Evolutionary conservation across 92 coral and sea anemone species (phyloP).

Genomic region (Palythoa heliodiscus): DNA sequence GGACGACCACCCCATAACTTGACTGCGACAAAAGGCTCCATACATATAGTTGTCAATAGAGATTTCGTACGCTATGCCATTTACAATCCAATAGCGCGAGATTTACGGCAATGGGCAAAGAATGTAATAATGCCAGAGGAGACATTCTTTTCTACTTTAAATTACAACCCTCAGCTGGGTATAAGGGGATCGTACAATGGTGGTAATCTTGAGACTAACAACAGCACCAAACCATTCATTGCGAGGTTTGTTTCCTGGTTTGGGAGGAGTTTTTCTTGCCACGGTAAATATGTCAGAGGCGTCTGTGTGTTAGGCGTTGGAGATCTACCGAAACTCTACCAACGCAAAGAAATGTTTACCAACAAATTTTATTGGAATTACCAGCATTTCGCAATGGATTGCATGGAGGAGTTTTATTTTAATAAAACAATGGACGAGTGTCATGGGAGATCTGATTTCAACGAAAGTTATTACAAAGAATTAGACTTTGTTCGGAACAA

Average conservation of each 20-base stretch:
- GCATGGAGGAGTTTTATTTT: constrained; percentile 31
- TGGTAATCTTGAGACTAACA: constrained; percentile 5
- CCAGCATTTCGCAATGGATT: constrained; percentile 47
- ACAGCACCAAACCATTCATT: neutral
- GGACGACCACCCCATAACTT: constrained; percentile 18
- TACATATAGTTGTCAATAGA: constrained; percentile 54
- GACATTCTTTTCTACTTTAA: constrained; percentile 49
- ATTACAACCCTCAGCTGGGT: constrained; percentile 44
- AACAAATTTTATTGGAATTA: constrained; percentile 46
- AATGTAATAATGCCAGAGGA: constrained; percentile 53
- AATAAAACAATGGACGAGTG: constrained; percentile 37
- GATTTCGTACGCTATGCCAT: constrained; percentile 45
- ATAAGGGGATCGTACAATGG: constrained; percentile 18
- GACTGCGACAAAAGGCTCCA: constrained; percentile 50
- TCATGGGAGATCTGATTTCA: constrained; percentile 1
- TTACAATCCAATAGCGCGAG: constrained; percentile 39
- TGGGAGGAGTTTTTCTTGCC: neutral
- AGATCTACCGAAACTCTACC: constrained; percentile 4
- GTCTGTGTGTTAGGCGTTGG: constrained; percentile 42
- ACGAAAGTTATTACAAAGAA: constrained; percentile 12
- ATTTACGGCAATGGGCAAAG: constrained; percentile 55
- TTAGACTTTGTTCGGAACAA: constrained; percentile 13
- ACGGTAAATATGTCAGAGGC: constrained; percentile 11
- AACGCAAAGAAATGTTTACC: constrained; percentile 19
- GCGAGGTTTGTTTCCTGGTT: constrained; percentile 16